Evolutionary conservation across 2,113 vertebrate species (phyloP).

Genomic region (Cepphus grylle): DNA sequence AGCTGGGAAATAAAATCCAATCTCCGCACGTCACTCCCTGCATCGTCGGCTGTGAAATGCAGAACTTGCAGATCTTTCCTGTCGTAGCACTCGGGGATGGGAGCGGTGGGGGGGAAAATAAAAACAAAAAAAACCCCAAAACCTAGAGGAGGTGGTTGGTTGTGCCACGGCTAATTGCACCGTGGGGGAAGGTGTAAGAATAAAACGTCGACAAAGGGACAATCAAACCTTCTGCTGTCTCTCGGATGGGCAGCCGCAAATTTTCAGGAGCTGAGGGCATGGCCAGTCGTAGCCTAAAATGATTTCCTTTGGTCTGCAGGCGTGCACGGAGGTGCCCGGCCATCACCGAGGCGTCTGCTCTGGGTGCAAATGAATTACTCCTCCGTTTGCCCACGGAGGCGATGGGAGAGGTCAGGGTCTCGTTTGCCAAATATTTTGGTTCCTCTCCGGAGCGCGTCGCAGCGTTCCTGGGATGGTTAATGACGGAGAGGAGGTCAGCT

Average conservation of each 20-base stretch:
- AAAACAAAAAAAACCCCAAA: too few relatives aligned
- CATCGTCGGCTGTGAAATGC: background rate
- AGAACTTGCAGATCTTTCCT: background rate
- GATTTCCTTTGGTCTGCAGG: background rate
- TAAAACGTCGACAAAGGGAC: background rate
- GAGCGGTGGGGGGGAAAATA: background rate
- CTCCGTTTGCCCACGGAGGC: background rate
- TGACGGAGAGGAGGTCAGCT: background rate
- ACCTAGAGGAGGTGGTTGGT: background rate
- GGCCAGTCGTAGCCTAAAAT: background rate
- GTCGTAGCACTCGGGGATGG: background rate
- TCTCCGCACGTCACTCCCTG: background rate
- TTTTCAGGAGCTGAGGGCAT: background rate
- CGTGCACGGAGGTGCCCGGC: background rate
- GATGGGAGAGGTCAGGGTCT: background rate
- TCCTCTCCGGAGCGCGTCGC: background rate
- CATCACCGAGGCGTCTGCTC: background rate
- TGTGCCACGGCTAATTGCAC: fast-evolving
- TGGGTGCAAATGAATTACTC: background rate
- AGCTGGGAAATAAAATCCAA: conserved; percentile 31
- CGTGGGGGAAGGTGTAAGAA: background rate
- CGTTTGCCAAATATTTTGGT: background rate
- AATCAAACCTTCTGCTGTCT: background rate
- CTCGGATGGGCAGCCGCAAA: background rate
- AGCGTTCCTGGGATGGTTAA: background rate